These are phyloP conservation scores for Tipula confusa DNA, from an alignment of 2,888 invertebrate species.

Conservation along the genomic window DNA sequence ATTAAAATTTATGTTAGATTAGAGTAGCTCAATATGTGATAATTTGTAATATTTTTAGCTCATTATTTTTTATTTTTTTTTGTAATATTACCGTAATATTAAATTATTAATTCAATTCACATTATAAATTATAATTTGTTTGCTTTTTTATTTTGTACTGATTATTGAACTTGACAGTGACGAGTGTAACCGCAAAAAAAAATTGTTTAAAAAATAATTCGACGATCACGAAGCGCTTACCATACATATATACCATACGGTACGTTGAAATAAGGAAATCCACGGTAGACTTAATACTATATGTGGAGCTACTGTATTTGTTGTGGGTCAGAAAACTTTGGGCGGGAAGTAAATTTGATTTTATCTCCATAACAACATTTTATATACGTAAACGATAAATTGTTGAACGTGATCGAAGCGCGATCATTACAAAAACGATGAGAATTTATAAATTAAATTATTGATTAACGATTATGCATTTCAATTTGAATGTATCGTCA, in stretches of 20 bases:
- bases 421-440: no score
- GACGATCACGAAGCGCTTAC: no score
- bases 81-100: not conserved
- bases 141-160: not conserved
- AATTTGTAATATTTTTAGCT: not conserved
- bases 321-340: not conserved
- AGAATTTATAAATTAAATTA: no score
- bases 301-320: not conserved
- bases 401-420: no score
- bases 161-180: not conserved
- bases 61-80: not conserved
- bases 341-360: no score
- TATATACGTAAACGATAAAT: no score
- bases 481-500: no score
- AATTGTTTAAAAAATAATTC: not conserved
- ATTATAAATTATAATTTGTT: not conserved
- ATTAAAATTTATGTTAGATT: not conserved
- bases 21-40: not conserved
- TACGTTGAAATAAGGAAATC: not conserved
- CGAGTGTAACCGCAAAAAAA: not conserved
- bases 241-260: no score
- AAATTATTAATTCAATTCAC: not conserved
- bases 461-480: no score
- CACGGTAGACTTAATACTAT: not conserved
- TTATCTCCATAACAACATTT: no score